phyloP scores from a whole-genome alignment of 2,888 invertebrate species.

The Sabatieria punctata region DNA sequence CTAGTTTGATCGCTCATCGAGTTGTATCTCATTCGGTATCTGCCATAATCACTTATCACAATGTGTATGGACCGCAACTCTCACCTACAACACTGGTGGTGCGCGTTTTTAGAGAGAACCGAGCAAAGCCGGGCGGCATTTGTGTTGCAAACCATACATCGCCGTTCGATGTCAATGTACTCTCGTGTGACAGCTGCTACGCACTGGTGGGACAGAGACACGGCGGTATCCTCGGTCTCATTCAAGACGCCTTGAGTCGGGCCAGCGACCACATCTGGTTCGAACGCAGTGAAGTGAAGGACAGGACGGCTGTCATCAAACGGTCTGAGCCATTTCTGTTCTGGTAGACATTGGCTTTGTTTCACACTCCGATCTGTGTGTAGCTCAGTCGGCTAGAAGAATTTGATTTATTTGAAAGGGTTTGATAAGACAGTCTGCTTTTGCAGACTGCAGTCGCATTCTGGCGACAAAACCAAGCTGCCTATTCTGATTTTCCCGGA shows the following conservation, averaged over 20 bases:
- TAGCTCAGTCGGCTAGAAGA: too few relatives aligned
- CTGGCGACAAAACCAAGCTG: slow-evolving; percentile 73
- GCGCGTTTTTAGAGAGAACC: slow-evolving; percentile 51
- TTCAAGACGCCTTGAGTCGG: slow-evolving; percentile 76
- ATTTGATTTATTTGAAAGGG: too few relatives aligned
- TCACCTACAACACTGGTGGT: too few relatives aligned
- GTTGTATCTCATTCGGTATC: slow-evolving; percentile 60
- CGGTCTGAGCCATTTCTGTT: too few relatives aligned
- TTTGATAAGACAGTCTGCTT: too few relatives aligned
- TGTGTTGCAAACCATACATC: slow-evolving; percentile 95
- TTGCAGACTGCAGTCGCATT: slow-evolving; percentile 69
- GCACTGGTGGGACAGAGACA: slow-evolving; percentile 92
- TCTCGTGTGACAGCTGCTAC: slow-evolving; percentile 69
- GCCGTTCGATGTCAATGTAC: slow-evolving; percentile 68
- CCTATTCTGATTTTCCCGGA: slow-evolving; percentile 97
- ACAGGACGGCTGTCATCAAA: slow-evolving; percentile 68
- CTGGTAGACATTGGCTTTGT: too few relatives aligned
- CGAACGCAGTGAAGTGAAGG: slow-evolving; percentile 83
- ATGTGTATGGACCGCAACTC: slow-evolving; percentile 33
- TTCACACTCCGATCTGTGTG: too few relatives aligned
- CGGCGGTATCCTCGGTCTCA: slow-evolving; percentile 74
- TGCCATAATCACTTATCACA: slow-evolving; percentile 40
- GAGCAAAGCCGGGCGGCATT: slow-evolving; percentile 58
- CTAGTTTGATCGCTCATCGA: slow-evolving; percentile 56
- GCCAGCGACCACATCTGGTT: slow-evolving; percentile 98